These are phyloP conservation scores for Pseudochromis fuscus DNA, from an alignment of 2,797 vertebrate species.

Conservation along the genomic window DNA sequence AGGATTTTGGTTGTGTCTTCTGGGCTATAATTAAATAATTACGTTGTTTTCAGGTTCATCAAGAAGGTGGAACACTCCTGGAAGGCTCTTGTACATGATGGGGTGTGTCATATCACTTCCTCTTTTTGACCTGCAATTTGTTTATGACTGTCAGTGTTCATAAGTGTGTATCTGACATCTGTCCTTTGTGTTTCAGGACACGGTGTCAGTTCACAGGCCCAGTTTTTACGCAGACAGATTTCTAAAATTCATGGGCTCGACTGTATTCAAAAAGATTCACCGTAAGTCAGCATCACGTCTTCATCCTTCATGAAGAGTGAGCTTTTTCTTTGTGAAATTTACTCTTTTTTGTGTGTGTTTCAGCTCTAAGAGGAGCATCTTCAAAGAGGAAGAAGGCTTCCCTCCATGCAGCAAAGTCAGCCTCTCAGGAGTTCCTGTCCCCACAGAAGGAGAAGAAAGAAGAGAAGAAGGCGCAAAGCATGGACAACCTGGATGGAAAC, in stretches of 20 bases:
- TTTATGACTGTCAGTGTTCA: neutral
- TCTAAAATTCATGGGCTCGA: constrained; percentile 94
- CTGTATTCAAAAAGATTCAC: constrained; percentile 94
- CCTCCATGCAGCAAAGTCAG: constrained; percentile 86
- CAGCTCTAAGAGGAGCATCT: constrained; percentile 91
- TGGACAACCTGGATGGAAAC: constrained; percentile 91
- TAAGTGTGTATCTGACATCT: neutral
- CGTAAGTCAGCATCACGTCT: constrained; percentile 86
- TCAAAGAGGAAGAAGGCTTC: constrained; percentile 91
- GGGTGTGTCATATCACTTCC: constrained; percentile 80
- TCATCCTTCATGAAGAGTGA: neutral
- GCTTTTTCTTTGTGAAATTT: neutral
- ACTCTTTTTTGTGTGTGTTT: neutral
- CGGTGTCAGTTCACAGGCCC: constrained; percentile 95
- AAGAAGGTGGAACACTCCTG: constrained; percentile 98
- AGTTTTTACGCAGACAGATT: constrained; percentile 96
- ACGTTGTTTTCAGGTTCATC: constrained; percentile 86
- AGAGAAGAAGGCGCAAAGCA: constrained; percentile 90
- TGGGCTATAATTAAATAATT: neutral
- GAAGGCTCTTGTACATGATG: constrained; percentile 97
- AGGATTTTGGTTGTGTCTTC: neutral
- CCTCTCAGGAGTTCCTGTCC: constrained; percentile 92
- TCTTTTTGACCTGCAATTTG: neutral
- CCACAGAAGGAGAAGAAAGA: constrained; percentile 84
- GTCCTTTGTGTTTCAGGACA: constrained; percentile 86